Base-by-base conservation (phyloP, 1,140 invertebrate species). In the Globodera rostochiensis region DNA sequence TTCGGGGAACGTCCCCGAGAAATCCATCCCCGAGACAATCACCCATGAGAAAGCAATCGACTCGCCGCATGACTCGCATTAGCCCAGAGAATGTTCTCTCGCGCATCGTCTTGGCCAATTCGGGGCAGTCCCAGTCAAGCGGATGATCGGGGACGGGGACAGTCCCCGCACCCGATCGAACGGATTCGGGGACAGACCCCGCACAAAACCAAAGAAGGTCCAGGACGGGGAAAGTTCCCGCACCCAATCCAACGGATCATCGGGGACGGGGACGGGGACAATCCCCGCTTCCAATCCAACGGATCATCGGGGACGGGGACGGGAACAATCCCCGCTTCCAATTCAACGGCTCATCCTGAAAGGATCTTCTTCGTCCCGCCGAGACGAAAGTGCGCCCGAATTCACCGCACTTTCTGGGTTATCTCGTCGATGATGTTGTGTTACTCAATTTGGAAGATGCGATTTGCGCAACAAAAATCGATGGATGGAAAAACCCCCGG, bases 401-500 rank as follows among this genome's bases (percentile, higher is more conserved):
- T 60, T 60, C 57, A 60, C 57, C 57, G 57, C 57, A 60, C 57
- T 60, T 60, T 60, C 57, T 60, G 57, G 57, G 57, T 60, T 60
- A 60, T 60, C 57, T 60, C 13, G 57, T 60, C 57, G 13, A 60
- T 60, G 57, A 60, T 60, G 57, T 60, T 60, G 57, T 60, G 57
- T 60, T 60, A 60, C 57, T 60, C 57, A 60, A 60, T 60, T 19
- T 5, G 57, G 57, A 60, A 60, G 57, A 60, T 60, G 57, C 57
- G 57, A 60, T 60, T 60, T 60, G 57, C 57, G 57, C 57, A 60
- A 60, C 57, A 60, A 60, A 60, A 60, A 60, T 60, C 57, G 57
- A 60, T 60, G 57, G 57, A 19, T 50, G 11, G 57, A 60, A 60
- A 60, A 60, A 60, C 11, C 57, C 57, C 0, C 13, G 57, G 57